These are phyloP conservation scores for Eulemur macaco DNA, from an alignment of 2,113 vertebrate genomes.

Conservation along the genomic window DNA sequence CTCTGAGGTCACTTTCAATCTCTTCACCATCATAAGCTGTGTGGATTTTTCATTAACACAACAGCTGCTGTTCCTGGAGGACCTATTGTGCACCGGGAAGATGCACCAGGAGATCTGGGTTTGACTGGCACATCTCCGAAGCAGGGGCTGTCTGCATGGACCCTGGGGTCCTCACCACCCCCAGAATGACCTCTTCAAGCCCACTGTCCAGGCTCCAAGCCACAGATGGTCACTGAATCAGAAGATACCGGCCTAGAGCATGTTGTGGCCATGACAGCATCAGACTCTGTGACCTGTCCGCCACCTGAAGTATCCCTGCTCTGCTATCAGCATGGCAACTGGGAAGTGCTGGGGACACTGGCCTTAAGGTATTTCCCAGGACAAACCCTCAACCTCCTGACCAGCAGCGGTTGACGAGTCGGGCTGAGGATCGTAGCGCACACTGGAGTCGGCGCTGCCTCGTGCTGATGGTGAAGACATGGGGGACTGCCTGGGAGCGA, in stretches of 20 bases:
- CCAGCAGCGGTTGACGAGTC: not conserved
- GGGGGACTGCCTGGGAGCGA: not conserved
- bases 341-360: not conserved
- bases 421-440: not conserved
- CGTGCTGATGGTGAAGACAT: fast-evolving
- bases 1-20: not conserved
- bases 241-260: not conserved
- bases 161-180: not conserved
- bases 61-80: not conserved
- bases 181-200: not conserved
- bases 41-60: not conserved
- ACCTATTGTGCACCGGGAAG: not conserved
- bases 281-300: not conserved
- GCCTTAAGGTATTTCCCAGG: not conserved
- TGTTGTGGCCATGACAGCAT: not conserved
- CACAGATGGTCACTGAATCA: too few relatives aligned
- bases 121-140: not conserved
- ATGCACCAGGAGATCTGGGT: too few relatives aligned
- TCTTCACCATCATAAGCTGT: not conserved
- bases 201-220: too few relatives aligned
- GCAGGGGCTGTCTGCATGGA: not conserved
- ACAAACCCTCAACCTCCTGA: not conserved
- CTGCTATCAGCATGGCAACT: not conserved
- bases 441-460: not conserved
- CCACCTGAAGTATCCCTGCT: not conserved